Percentiles rank a stretch among this genome's conserved stretches.
These are phyloP conservation scores for Rhyacophila brunnea DNA, from an alignment of 1,140 invertebrate genomes.

Conservation along the genomic window DNA sequence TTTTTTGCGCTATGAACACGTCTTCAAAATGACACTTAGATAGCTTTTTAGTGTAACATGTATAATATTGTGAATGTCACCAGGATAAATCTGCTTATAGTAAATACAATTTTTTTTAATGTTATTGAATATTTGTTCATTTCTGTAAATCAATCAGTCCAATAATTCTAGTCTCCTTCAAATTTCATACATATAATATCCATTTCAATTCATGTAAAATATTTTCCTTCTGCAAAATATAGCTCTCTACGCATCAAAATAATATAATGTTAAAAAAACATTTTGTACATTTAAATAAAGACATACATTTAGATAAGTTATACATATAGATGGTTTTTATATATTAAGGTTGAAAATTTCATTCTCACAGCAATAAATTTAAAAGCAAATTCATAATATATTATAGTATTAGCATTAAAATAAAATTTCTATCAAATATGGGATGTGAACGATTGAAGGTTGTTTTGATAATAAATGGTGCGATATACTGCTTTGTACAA, in stretches of 20 bases:
- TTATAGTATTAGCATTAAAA: constrained; percentile 29
- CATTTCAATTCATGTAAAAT: neutral
- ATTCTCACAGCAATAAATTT: constrained; percentile 35
- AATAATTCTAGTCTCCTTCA: neutral
- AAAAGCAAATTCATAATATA: constrained; percentile 27
- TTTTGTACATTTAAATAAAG: constrained; percentile 21
- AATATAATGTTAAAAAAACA: constrained; percentile 6
- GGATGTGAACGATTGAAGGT: constrained; percentile 25
- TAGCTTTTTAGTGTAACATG: too few species aligned
- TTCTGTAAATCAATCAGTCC: too few species aligned
- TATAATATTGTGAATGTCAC: too few species aligned
- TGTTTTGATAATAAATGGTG: constrained; percentile 31
- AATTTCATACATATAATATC: neutral
- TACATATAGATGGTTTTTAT: constrained; percentile 11
- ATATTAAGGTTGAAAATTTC: constrained; percentile 20
- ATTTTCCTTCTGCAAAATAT: neutral
- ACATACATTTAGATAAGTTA: neutral
- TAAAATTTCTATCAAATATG: constrained; percentile 22
- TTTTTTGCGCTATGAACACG: too few species aligned
- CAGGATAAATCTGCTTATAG: too few species aligned
- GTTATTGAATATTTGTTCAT: too few species aligned
- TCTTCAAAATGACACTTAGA: too few species aligned
- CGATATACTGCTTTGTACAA: constrained; percentile 31
- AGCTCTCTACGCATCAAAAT: neutral
- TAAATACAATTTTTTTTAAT: too few species aligned